phyloP scores from a whole-genome alignment of 2,113 vertebrate species.

The Pygoscelis adeliae region DNA sequence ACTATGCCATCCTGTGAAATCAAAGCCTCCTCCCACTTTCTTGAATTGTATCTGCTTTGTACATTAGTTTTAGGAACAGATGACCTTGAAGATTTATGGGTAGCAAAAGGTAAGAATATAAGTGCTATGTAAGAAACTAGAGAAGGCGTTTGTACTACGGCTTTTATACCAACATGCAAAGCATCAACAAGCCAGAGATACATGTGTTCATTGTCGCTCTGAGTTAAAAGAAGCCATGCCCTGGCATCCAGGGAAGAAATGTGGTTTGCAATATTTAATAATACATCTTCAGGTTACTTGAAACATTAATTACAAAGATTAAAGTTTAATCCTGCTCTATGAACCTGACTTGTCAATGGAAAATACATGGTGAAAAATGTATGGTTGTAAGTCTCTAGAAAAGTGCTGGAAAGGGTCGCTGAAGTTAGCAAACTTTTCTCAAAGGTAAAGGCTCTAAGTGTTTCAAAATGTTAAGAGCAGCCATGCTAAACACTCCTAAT shows the following conservation, averaged over 20 bases:
- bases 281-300: background rate
- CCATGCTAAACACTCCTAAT: background rate
- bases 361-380: background rate
- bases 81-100: constrained; percentile 32
- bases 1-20: constrained; percentile 57
- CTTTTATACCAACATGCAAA: background rate
- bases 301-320: background rate
- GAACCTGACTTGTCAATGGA: background rate
- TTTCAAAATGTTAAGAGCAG: background rate
- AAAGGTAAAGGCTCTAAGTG: background rate
- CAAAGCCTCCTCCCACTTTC: constrained; percentile 61
- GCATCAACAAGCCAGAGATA: background rate
- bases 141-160: background rate
- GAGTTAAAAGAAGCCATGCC: background rate
- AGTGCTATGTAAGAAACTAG: constrained; percentile 18
- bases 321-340: background rate
- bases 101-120: constrained; percentile 1
- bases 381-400: background rate
- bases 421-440: background rate
- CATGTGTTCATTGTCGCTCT: background rate
- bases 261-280: background rate
- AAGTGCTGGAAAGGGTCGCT: background rate
- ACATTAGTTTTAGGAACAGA: background rate
- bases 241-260: background rate
- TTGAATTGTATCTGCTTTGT: constrained; percentile 32